phyloP scores from a whole-genome alignment of 2,888 invertebrate species.

The Polymixis lichenea region DNA sequence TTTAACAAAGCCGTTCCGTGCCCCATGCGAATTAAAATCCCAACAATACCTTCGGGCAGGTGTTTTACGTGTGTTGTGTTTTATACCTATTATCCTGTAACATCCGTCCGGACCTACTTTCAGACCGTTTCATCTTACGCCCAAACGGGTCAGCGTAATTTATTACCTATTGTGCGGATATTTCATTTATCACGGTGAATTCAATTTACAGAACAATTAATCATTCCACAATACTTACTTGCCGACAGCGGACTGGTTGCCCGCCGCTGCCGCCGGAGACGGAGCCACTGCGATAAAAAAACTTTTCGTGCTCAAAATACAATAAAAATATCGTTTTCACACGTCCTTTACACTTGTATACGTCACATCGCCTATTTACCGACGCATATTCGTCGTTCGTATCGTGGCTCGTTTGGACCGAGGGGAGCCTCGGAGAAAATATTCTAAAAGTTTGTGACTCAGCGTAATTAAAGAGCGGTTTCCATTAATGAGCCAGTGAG shows the following conservation, averaged over 20 bases:
- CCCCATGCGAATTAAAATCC: conserved; percentile 78
- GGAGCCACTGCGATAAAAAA: conserved; percentile 74
- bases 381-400: conserved; percentile 28
- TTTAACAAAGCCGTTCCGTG: conserved; percentile 71
- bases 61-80: conserved; percentile 85
- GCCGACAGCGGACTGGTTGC: conserved; percentile 86
- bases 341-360: conserved; percentile 52
- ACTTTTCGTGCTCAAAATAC: conserved; percentile 74
- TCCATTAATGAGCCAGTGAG: conserved; percentile 63
- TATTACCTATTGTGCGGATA: conserved; percentile 90
- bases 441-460: conserved; percentile 59
- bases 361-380: conserved; percentile 35
- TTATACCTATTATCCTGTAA: conserved; percentile 83
- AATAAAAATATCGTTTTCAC: conserved; percentile 70
- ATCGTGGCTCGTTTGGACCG: conserved; percentile 30
- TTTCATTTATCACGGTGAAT: conserved; percentile 91
- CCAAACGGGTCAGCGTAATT: conserved; percentile 89
- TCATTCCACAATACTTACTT: conserved; percentile 89
- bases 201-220: conserved; percentile 90
- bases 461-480: conserved; percentile 67
- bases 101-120: conserved; percentile 85
- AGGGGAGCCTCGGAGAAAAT: conserved; percentile 46
- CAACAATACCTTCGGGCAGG: conserved; percentile 81
- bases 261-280: conserved; percentile 76
- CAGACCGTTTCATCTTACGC: conserved; percentile 88